These are phyloP conservation scores for Zeus faber DNA, from an alignment of 2,113 vertebrate species.

Conservation along the genomic window DNA sequence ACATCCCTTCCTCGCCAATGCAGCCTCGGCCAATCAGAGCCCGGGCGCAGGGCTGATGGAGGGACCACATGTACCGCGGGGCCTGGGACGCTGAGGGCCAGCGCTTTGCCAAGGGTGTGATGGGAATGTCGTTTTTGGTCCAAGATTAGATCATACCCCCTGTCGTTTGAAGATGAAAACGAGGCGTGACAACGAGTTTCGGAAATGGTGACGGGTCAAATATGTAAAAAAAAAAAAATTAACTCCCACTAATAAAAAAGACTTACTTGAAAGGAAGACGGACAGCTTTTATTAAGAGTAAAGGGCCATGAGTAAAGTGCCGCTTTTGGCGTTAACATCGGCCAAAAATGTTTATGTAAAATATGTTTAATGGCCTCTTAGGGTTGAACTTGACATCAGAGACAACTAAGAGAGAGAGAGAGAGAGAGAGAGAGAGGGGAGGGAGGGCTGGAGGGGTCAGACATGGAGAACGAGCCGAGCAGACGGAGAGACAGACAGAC, in stretches of 20 bases:
- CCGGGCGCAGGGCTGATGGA: slow-evolving; percentile 15
- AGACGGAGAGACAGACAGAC: not conserved
- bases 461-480: not conserved
- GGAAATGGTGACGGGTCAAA: not conserved
- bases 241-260: no score
- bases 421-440: slow-evolving; percentile 47
- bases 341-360: no score
- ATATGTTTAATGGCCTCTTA: no score
- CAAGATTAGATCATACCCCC: not conserved
- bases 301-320: no score
- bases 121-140: slow-evolving; percentile 16
- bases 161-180: not conserved
- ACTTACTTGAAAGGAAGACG: slow-evolving; percentile 23
- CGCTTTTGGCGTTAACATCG: no score
- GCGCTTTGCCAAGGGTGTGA: not conserved
- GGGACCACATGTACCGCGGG: slow-evolving; percentile 27
- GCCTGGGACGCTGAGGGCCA: no score
- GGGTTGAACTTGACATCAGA: no score
- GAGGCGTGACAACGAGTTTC: not conserved
- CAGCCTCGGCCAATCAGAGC: not conserved
- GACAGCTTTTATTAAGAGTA: no score
- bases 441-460: not conserved
- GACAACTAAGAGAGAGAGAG: slow-evolving; percentile 25
- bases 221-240: not conserved
- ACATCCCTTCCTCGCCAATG: slow-evolving; percentile 12